Percentiles rank a stretch among this genome's conserved stretches.
Evolutionary conservation across 35 echinoderm and acorn worm species (phyloP).

Genomic region (Strongylocentrotus purpuratus): DNA sequence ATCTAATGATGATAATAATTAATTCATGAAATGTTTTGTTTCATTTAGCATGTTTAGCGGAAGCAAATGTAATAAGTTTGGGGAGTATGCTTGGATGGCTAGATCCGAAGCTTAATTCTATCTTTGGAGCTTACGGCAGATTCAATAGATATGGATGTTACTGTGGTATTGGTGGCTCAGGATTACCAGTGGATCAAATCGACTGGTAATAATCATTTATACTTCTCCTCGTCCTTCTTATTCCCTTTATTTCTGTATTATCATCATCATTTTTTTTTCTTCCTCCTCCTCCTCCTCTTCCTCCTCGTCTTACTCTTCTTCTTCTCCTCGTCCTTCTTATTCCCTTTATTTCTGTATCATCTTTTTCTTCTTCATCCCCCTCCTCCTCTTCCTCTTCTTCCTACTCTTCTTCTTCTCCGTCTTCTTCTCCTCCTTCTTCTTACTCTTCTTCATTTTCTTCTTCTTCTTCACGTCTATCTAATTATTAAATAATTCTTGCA

Average conservation of each 20-base stretch:
- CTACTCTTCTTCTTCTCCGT: too few species aligned
- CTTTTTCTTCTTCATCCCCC: too few species aligned
- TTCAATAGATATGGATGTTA: not conserved
- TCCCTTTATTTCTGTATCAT: too few species aligned
- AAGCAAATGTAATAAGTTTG: constrained; percentile 3
- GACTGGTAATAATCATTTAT: not conserved
- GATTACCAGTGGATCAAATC: not conserved
- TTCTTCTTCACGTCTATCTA: too few species aligned
- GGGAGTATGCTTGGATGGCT: not conserved
- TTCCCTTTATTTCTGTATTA: too few species aligned
- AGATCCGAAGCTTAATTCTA: not conserved
- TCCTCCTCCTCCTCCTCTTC: not conserved
- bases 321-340: too few species aligned
- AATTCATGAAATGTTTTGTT: not conserved
- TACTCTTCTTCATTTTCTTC: too few species aligned
- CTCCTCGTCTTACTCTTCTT: not conserved
- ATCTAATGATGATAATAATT: not conserved
- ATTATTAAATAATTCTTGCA: too few species aligned
- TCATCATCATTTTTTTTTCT: not conserved
- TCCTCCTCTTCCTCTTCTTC: not conserved
- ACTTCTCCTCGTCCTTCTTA: not conserved
- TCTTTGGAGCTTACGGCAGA: not conserved
- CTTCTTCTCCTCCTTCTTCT: too few species aligned
- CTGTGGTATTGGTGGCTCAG: not conserved
- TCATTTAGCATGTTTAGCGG: not conserved